Base-by-base conservation (phyloP, 37 sponge, comb jelly and placozoan genomes). In the Oopsacas minuta region DNA sequence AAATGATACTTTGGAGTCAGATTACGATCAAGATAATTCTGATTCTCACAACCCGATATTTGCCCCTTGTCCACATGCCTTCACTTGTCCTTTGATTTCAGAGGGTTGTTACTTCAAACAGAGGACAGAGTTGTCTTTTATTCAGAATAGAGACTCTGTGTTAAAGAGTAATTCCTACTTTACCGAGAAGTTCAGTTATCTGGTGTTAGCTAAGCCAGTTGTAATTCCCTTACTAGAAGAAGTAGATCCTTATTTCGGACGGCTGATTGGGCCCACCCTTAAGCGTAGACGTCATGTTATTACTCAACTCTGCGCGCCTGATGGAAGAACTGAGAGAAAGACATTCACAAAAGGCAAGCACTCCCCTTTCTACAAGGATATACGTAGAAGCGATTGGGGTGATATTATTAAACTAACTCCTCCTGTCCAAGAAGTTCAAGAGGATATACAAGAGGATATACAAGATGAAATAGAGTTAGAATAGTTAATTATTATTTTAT, bases 21-120 rank as follows among this genome's bases (percentile, higher is more conserved):
- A 61, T 3, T 25, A n/a, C 28, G 28, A 12, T 25, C 20, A 61
- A 12, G 22, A 61, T 10, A 3, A 3, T 61, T 3, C 75, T 32
- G 75, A 61, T 10, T 61, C 75, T 3, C 30, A 37, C 28, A 36
- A 39, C 36, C 81, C 34, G 37, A 36, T 81, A 37, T 34, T 85
- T 23, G 30, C 39, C 5, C 85, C 93, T 92, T 95, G 96, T 88
- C 91, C 94, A 0, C 96, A 95, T 85, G 91, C 89, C 25, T 38
- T 28, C 5, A 23, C 12, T 3, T 95, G 96, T 87, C 96, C 96
- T 3, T 69, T 37, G 8, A 25, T 86, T 17, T n/a, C 51, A 0
- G 28, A 32, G 7, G 85, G 81, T 0, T 95, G 96, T 81, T 82
- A 84, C 39, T 95, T 95, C 89, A 94, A 83, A 42, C 96, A 95